Evolutionary conservation across 2,888 invertebrate genomes (phyloP).

Genomic region (Caenorhabditis macrosperma): DNA sequence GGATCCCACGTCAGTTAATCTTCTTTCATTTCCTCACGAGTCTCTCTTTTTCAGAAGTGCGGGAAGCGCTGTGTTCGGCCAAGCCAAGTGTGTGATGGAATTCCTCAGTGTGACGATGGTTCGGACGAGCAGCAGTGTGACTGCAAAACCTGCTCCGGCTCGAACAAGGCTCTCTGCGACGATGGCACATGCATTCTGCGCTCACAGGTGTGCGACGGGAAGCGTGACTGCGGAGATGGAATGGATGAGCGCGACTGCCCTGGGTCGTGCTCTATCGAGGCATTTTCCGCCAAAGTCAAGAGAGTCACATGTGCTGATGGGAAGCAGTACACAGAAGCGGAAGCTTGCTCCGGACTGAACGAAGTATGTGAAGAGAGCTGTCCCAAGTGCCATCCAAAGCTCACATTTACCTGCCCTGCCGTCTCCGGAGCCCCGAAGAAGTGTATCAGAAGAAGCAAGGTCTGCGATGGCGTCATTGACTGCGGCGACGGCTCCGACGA

Average conservation of each 20-base stretch:
- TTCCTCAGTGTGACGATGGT: constrained; percentile 69
- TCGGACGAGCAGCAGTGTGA: constrained; percentile 73
- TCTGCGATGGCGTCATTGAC: constrained; percentile 72
- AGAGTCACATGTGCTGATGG: constrained; percentile 54
- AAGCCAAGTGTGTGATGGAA: constrained; percentile 72
- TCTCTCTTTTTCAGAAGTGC: constrained; percentile 61
- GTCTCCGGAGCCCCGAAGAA: constrained; percentile 12
- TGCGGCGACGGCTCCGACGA: constrained; percentile 73
- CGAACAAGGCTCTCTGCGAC: constrained; percentile 67
- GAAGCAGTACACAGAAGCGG: constrained; percentile 54
- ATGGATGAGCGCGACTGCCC: constrained; percentile 74
- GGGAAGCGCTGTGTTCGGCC: constrained; percentile 66
- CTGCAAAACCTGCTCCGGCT: constrained; percentile 72
- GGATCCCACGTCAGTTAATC: constrained; percentile 58
- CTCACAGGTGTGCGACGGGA: constrained; percentile 71
- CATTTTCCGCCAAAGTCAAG: constrained; percentile 15
- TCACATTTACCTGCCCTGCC: constrained; percentile 65
- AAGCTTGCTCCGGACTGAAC: constrained; percentile 70
- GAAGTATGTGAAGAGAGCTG: constrained; percentile 56
- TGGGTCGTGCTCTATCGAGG: constrained; percentile 66
- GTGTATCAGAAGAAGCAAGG: constrained; percentile 66
- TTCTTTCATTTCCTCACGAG: not conserved
- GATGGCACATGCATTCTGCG: constrained; percentile 71
- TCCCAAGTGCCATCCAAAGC: constrained; percentile 63
- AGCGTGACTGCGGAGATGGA: constrained; percentile 70